These are phyloP conservation scores for Scrobipalpa costella DNA, from an alignment of 2,888 invertebrate species.

Conservation along the genomic window DNA sequence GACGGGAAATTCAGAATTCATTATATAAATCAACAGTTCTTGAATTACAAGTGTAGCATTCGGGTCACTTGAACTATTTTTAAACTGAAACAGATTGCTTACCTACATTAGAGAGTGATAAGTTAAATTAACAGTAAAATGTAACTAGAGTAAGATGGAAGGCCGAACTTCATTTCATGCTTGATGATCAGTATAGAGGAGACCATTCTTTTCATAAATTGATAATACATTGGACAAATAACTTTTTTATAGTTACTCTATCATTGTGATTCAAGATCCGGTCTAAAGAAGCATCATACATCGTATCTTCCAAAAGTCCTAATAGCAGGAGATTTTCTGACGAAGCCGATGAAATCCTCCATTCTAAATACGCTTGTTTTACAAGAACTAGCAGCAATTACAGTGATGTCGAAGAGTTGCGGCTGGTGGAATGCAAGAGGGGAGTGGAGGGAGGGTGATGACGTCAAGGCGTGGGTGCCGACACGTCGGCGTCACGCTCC, in stretches of 20 bases:
- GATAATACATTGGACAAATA: not conserved
- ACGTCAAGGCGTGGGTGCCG: slow-evolving; percentile 77
- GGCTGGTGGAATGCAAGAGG: slow-evolving; percentile 10
- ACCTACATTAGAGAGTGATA: slow-evolving; percentile 10
- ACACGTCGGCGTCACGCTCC: slow-evolving; percentile 80
- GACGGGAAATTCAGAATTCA: slow-evolving; percentile 44
- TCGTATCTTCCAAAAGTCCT: too few relatives aligned
- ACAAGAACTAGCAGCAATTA: too few relatives aligned
- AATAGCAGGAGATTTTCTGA: too few relatives aligned
- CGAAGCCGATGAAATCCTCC: too few relatives aligned
- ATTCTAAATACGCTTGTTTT: too few relatives aligned
- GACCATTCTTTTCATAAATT: not conserved
- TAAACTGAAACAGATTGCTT: slow-evolving; percentile 23
- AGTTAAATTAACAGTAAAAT: slow-evolving; percentile 22
- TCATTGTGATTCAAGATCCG: not conserved
- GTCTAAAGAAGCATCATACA: not conserved
- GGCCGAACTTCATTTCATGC: slow-evolving; percentile 4
- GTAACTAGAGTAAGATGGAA: not conserved
- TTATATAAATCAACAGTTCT: slow-evolving; percentile 42
- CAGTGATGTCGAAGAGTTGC: too few relatives aligned
- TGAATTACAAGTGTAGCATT: slow-evolving; percentile 29
- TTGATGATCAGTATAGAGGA: not conserved
- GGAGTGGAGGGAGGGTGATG: slow-evolving; percentile 46
- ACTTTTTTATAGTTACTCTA: slow-evolving; percentile 5
- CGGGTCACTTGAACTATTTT: slow-evolving; percentile 30